Conservation (phyloP, 2,888 invertebrate genomes). For the Parnassius glacialis region DNA sequence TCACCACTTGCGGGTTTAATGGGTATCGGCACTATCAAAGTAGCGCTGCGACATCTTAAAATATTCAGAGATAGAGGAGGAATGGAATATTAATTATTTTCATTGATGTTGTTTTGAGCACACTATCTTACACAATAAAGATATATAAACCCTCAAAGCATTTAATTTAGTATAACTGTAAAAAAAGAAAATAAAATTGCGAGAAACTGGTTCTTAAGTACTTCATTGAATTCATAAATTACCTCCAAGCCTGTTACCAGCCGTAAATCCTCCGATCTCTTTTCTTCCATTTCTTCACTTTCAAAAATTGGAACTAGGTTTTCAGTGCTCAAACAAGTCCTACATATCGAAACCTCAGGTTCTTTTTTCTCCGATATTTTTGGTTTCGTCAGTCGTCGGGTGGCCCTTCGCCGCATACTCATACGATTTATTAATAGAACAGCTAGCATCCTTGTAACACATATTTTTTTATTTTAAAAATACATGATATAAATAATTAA, state of each 20-base stretch:
- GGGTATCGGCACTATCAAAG: no score
- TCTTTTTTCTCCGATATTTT: conserved; percentile 23
- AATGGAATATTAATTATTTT: no score
- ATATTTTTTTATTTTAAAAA: no score
- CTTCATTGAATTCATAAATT: conserved; percentile 12
- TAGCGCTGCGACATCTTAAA: no score
- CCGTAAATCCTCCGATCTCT: conserved; percentile 46
- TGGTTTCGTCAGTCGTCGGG: conserved; percentile 18
- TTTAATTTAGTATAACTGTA: neutral
- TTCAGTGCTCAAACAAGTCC: conserved; percentile 55
- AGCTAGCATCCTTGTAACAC: conserved; percentile 45
- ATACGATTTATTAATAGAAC: conserved; percentile 46
- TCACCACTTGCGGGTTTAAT: no score
- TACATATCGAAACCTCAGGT: conserved; percentile 38
- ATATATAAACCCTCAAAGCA: neutral
- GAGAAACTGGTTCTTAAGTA: neutral
- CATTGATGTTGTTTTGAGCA: no score
- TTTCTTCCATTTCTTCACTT: conserved; percentile 44
- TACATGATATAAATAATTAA: no score
- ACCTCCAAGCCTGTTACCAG: conserved; percentile 57
- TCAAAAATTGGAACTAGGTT: conserved; percentile 50
- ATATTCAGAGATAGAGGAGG: no score
- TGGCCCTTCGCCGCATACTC: conserved; percentile 35
- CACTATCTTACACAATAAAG: neutral
- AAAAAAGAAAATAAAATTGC: neutral